Conservation (phyloP, 2,113 vertebrate genomes). For the Mellivora capensis region DNA sequence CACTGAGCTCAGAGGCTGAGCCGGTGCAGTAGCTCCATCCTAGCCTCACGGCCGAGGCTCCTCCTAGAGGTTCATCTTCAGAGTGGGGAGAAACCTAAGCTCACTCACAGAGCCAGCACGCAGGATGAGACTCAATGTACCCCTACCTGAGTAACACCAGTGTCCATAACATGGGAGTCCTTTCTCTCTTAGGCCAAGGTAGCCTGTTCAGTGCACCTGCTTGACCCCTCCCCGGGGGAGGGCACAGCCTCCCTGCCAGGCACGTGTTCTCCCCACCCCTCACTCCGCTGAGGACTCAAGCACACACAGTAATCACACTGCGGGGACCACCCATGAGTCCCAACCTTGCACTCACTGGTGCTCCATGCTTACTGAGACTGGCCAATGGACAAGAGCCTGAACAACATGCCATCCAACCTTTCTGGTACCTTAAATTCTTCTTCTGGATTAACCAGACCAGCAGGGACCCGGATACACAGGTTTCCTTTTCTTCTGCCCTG, state of each 20-base stretch:
- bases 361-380: not conserved
- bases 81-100: not conserved
- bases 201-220: not conserved
- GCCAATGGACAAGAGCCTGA: too few species aligned
- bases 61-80: too few species aligned
- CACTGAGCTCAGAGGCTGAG: not conserved
- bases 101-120: not conserved
- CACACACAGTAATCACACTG: not conserved
- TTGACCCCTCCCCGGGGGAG: not conserved
- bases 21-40: not conserved
- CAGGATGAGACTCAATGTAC: rapidly evolving
- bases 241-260: not conserved
- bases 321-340: not conserved
- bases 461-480: not conserved
- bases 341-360: not conserved
- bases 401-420: rapidly evolving
- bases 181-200: not conserved
- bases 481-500: not conserved
- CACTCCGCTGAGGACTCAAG: not conserved
- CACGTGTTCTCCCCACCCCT: not conserved
- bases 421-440: not conserved
- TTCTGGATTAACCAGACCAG: not conserved
- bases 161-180: rapidly evolving
- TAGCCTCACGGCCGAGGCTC: too few species aligned
- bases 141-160: rapidly evolving